These are phyloP conservation scores for Scaptomyza parva DNA, from an alignment of 2,888 invertebrate genomes.

Conservation along the genomic window DNA sequence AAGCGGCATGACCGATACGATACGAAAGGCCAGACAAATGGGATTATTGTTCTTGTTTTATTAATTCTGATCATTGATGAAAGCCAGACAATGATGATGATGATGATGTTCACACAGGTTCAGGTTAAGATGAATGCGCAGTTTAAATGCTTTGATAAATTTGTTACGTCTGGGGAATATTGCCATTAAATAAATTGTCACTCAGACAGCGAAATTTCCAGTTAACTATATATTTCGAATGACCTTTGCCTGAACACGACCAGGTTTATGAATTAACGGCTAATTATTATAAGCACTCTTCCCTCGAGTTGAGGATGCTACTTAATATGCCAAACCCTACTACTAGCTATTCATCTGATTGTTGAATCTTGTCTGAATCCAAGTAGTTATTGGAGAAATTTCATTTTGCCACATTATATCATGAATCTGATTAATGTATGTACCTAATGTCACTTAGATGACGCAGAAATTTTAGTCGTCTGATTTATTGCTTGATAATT, in stretches of 20 bases:
- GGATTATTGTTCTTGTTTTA: background rate
- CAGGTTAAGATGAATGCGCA: background rate
- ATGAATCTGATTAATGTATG: conserved; percentile 23
- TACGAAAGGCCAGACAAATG: background rate
- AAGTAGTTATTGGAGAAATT: background rate
- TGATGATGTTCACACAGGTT: background rate
- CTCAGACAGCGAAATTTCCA: conserved; percentile 12
- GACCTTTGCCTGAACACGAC: conserved; percentile 31
- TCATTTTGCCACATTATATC: background rate
- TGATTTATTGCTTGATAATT: conserved; percentile 11
- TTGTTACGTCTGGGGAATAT: conserved; percentile 1
- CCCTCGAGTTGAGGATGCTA: conserved; percentile 11
- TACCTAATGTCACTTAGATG: conserved; percentile 23
- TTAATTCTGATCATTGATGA: background rate
- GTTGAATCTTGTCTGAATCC: too few species aligned
- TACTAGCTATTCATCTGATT: background rate
- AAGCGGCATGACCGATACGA: background rate
- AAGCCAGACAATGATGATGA: background rate
- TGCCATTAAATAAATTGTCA: conserved; percentile 15
- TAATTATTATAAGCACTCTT: conserved; percentile 4
- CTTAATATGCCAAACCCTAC: background rate
- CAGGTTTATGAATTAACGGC: conserved; percentile 8
- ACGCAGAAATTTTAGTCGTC: conserved; percentile 5
- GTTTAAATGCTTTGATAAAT: conserved; percentile 8
- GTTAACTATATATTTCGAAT: conserved; percentile 5